Conservation (phyloP, 2,888 invertebrate species). For the Eumacrocentrus americanus region DNA sequence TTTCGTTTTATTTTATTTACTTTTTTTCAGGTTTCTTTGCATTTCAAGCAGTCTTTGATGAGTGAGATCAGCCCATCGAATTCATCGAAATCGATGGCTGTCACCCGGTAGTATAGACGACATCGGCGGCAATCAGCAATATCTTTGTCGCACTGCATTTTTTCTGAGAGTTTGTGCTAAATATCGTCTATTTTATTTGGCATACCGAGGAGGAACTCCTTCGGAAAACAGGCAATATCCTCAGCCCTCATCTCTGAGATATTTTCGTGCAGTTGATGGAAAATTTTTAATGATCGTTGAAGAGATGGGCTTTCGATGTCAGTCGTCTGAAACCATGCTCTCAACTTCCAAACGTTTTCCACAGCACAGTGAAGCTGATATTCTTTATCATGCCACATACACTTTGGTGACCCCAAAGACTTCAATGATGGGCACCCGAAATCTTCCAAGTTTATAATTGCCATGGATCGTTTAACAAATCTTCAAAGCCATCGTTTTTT, state of each 20-base stretch:
- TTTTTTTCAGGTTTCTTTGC: too few relatives aligned
- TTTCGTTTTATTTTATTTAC: too few relatives aligned
- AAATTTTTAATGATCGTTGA: not conserved
- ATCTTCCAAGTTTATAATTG: not conserved
- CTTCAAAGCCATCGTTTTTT: slow-evolving; percentile 1
- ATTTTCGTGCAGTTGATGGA: slow-evolving; percentile 1
- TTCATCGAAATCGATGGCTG: too few relatives aligned
- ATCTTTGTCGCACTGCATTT: not conserved
- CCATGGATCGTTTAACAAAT: not conserved
- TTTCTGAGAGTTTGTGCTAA: not conserved
- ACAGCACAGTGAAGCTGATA: too few relatives aligned
- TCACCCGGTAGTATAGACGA: not conserved
- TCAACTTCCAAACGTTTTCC: not conserved
- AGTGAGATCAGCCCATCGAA: too few relatives aligned
- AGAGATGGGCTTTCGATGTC: not conserved
- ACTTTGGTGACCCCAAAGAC: not conserved
- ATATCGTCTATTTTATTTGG: not conserved
- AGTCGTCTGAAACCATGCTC: not conserved
- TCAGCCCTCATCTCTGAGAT: too few relatives aligned
- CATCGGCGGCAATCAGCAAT: not conserved
- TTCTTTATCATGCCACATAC: not conserved
- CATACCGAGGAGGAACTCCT: not conserved
- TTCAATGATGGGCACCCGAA: too few relatives aligned
- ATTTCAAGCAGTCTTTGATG: too few relatives aligned
- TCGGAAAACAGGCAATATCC: slow-evolving; percentile 1